Conservation (phyloP, 2,888 invertebrate species). For the Halictus ligatus region DNA sequence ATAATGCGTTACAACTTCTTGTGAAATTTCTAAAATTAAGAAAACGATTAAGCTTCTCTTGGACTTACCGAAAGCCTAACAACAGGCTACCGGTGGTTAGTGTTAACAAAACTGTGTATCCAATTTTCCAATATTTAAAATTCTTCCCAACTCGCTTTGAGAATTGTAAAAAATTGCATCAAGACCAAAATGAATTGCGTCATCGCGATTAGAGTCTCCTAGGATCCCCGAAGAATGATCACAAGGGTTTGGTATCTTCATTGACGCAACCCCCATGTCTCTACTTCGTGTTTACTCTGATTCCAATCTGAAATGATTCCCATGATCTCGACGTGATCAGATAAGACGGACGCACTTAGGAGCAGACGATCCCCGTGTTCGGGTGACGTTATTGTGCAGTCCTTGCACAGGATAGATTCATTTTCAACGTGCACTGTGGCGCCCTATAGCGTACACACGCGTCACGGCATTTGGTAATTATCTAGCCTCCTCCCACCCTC, state of each 20-base stretch:
- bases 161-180: neutral
- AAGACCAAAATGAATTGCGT: neutral
- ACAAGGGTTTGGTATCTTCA: neutral
- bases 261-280: neutral
- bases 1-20: too few relatives aligned
- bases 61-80: too few relatives aligned
- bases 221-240: neutral
- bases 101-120: neutral
- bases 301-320: conserved; percentile 30
- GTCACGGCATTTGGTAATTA: conserved; percentile 74
- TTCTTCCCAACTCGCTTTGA: neutral
- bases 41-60: too few relatives aligned
- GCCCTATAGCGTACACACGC: conserved; percentile 41
- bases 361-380: neutral
- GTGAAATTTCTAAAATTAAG: too few relatives aligned
- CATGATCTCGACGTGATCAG: conserved; percentile 46
- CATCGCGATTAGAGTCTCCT: conserved; percentile 9
- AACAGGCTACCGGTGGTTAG: too few relatives aligned
- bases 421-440: conserved; percentile 41
- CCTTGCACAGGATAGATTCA: conserved; percentile 57
- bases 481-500: conserved; percentile 34
- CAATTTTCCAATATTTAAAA: neutral
- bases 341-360: conserved; percentile 17
- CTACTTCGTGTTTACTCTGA: conserved; percentile 15
- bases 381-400: conserved; percentile 2